A percentile compares a stretch with the other conserved stretches of the same genome.
phyloP scores from a whole-genome alignment of 2,113 vertebrate genomes.

The Antigone vipio region DNA sequence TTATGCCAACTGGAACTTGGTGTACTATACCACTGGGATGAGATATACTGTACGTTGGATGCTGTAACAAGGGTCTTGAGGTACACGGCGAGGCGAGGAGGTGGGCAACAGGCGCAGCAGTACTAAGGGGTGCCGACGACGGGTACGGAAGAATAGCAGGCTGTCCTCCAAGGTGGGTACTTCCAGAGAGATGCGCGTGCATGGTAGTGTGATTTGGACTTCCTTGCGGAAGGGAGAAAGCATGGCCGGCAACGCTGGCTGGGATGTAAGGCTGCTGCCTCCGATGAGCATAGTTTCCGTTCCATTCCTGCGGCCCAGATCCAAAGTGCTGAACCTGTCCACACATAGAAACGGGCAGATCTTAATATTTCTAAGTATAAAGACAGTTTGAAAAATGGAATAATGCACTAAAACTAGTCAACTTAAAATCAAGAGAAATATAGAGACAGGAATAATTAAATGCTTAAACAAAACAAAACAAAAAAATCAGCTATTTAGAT shows the following conservation, averaged over 20 bases:
- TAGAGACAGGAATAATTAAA: neutral
- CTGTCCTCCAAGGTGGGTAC: constrained; percentile 79
- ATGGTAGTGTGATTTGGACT: constrained; percentile 87
- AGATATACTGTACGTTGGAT: constrained; percentile 83
- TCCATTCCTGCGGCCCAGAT: constrained; percentile 92
- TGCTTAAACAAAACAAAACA: neutral
- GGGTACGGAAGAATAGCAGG: constrained; percentile 88
- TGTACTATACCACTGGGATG: constrained; percentile 88
- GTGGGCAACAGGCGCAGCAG: constrained; percentile 89
- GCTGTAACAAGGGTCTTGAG: constrained; percentile 88
- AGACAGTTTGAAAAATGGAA: constrained; percentile 6
- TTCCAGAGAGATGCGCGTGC: constrained; percentile 80
- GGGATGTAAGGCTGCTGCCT: constrained; percentile 92
- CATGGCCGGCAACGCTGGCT: constrained; percentile 81
- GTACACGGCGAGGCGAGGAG: constrained; percentile 91
- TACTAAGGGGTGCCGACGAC: constrained; percentile 82
- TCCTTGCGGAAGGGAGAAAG: constrained; percentile 90
- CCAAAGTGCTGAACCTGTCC: constrained; percentile 89
- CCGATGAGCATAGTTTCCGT: constrained; percentile 88
- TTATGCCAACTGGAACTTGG: constrained; percentile 94
- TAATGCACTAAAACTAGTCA: constrained; percentile 47
- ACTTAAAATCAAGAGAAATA: constrained; percentile 25
- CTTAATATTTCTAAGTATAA: neutral
- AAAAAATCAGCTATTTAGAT: neutral
- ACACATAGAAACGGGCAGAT: neutral